Evolutionary conservation across 2,113 vertebrate species (phyloP).

Genomic region (Sinocyclocheilus anophthalmus): DNA sequence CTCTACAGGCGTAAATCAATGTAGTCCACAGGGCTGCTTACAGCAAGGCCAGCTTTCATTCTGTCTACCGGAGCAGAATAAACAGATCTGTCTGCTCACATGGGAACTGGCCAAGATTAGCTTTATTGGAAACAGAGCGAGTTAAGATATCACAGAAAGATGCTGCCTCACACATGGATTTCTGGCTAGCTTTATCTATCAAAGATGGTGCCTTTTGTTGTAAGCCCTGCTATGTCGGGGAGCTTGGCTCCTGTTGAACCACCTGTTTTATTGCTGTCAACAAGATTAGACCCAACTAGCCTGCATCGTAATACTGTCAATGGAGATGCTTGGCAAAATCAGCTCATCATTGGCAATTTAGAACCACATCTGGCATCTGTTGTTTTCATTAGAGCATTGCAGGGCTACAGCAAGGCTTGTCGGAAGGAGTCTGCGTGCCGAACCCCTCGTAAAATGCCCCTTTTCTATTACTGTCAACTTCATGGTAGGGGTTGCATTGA

Average conservation of each 20-base stretch:
- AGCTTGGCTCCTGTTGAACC: conserved; percentile 61
- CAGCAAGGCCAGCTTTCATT: conserved; percentile 41
- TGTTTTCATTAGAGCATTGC: conserved; percentile 66
- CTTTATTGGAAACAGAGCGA: conserved; percentile 61
- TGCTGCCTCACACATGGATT: conserved; percentile 60
- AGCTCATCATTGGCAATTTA: conserved; percentile 71
- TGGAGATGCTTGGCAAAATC: conserved; percentile 58
- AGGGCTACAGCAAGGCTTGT: conserved; percentile 44
- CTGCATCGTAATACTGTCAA: conserved; percentile 63
- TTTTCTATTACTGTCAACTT: neutral
- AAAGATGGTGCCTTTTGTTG: conserved; percentile 62
- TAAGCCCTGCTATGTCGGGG: conserved; percentile 63
- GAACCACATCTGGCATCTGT: conserved; percentile 62
- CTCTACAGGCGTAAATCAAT: conserved; percentile 50
- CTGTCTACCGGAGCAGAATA: conserved; percentile 50
- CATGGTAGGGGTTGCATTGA: neutral
- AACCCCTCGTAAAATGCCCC: conserved; percentile 7
- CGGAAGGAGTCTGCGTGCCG: neutral
- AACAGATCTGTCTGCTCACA: conserved; percentile 51
- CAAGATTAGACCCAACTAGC: conserved; percentile 65
- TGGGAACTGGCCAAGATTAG: conserved; percentile 61
- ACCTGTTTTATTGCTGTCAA: conserved; percentile 53
- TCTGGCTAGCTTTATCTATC: conserved; percentile 50
- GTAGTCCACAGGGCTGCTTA: conserved; percentile 22
- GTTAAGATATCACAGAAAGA: conserved; percentile 57